These are phyloP conservation scores for Oryctes rhinoceros DNA, from an alignment of 1,140 invertebrate genomes.

Conservation along the genomic window DNA sequence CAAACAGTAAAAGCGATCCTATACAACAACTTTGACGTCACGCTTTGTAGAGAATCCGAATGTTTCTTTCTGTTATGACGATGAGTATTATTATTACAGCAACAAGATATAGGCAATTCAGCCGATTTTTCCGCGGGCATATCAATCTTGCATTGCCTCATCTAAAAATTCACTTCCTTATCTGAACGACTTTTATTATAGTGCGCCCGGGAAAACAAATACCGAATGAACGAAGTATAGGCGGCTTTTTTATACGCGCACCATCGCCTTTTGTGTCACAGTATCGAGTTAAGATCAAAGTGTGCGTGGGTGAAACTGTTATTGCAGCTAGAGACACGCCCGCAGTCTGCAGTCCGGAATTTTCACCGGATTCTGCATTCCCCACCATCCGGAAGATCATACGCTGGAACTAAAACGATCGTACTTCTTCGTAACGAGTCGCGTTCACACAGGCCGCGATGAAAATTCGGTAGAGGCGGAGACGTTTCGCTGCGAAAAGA, in stretches of 20 bases:
- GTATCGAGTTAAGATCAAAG: slow-evolving; percentile 7
- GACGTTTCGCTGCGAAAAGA: neutral
- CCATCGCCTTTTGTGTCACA: neutral
- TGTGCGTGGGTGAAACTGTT: slow-evolving; percentile 26
- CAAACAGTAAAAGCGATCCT: slow-evolving; percentile 70
- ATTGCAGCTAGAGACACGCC: slow-evolving; percentile 49
- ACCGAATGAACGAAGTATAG: neutral
- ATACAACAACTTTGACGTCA: slow-evolving; percentile 65
- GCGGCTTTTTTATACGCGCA: slow-evolving; percentile 45
- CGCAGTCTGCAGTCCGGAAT: slow-evolving; percentile 53
- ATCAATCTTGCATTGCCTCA: slow-evolving; percentile 39
- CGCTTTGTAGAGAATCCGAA: slow-evolving; percentile 42
- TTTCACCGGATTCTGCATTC: slow-evolving; percentile 30
- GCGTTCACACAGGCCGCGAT: neutral
- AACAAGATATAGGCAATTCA: slow-evolving; percentile 37
- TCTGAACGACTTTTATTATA: neutral
- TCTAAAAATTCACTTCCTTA: neutral
- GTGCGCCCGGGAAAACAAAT: neutral
- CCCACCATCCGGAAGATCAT: slow-evolving; percentile 44
- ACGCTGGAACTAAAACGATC: slow-evolving; percentile 46
- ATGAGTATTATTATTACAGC: slow-evolving; percentile 29
- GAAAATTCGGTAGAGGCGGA: neutral
- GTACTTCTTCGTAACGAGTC: slow-evolving; percentile 41
- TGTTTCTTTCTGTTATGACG: slow-evolving; percentile 36
- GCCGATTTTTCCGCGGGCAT: slow-evolving; percentile 19